Conservation (phyloP, 2,113 vertebrate species). For the Scophthalmus maximus region DNA sequence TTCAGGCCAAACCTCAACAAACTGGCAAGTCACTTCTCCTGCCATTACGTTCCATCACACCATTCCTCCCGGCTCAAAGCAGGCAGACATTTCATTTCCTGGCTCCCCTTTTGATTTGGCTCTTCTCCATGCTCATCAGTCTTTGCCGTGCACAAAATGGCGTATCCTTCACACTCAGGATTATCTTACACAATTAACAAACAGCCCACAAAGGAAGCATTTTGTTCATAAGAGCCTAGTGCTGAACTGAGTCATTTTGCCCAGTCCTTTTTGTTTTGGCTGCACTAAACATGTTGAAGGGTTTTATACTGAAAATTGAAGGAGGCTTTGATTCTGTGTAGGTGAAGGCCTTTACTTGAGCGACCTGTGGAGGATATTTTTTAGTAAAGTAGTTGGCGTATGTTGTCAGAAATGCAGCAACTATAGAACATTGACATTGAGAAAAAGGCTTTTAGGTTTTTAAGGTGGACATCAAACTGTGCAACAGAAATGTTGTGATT, state of each 20-base stretch:
- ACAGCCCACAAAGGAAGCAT: slow-evolving; percentile 40
- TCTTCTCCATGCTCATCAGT: slow-evolving; percentile 64
- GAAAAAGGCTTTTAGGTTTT: no score
- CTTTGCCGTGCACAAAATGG: slow-evolving; percentile 73
- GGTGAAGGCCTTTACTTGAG: slow-evolving; percentile 1
- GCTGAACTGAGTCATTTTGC: slow-evolving; percentile 39
- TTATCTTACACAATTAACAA: slow-evolving; percentile 72
- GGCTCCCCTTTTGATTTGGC: slow-evolving; percentile 64
- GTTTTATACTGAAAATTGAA: slow-evolving; percentile 5
- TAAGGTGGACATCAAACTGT: no score
- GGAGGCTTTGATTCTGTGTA: slow-evolving; percentile 18
- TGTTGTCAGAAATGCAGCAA: no score
- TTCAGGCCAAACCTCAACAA: slow-evolving; percentile 49
- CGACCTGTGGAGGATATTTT: not conserved
- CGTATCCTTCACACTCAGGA: slow-evolving; percentile 62
- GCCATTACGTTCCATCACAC: slow-evolving; percentile 49
- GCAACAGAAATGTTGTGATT: no score
- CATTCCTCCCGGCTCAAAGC: slow-evolving; percentile 54
- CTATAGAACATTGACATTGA: no score
- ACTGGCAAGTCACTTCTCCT: slow-evolving; percentile 39
- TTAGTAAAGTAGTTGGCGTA: no score
- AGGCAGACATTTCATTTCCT: slow-evolving; percentile 69
- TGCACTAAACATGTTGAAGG: slow-evolving; percentile 2
- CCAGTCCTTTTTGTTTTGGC: slow-evolving; percentile 7
- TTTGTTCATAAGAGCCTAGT: slow-evolving; percentile 29